phyloP scores from a whole-genome alignment of 1,140 invertebrate species.

The Brachystomella parvula region DNA sequence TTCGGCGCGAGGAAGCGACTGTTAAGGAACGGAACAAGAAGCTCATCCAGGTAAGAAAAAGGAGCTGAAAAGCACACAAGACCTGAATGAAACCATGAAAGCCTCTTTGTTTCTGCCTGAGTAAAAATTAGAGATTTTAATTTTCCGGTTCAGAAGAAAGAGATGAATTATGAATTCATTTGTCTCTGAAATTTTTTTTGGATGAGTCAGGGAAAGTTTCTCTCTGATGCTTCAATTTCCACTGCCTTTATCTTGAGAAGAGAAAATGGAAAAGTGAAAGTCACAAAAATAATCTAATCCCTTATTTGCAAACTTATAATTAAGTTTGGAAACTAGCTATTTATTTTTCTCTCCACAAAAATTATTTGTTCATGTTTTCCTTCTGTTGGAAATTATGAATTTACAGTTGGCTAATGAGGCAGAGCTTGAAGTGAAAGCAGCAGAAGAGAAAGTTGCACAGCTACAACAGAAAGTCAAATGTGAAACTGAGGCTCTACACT shows the following conservation, averaged over 20 bases:
- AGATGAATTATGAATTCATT: too few relatives aligned
- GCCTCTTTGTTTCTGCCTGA: conserved; percentile 1
- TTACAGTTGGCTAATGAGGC: conserved; percentile 34
- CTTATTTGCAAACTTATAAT: too few relatives aligned
- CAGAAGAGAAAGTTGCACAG: conserved; percentile 23
- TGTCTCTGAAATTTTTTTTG: too few relatives aligned
- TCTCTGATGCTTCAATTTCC: too few relatives aligned
- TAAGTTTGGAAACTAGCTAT: neutral
- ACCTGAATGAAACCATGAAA: too few relatives aligned
- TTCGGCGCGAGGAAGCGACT: conserved; percentile 27
- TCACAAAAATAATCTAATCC: too few relatives aligned
- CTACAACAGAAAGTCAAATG: conserved; percentile 24
- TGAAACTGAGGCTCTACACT: conserved; percentile 16
- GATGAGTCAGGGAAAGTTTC: too few relatives aligned
- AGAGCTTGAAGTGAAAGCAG: conserved; percentile 26
- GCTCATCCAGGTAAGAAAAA: conserved; percentile 12
- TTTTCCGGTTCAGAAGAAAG: neutral
- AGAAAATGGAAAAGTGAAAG: too few relatives aligned
- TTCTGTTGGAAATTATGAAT: neutral
- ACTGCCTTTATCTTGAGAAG: too few relatives aligned
- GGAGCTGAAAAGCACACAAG: neutral
- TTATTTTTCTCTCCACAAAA: neutral
- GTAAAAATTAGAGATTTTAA: neutral
- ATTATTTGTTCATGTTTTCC: neutral
- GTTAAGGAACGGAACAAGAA: conserved; percentile 26